Evolutionary conservation across 2,888 invertebrate species (phyloP), one percentile per base, ranked within the genome.

Genomic region (Cephus sareptanus): DNA sequence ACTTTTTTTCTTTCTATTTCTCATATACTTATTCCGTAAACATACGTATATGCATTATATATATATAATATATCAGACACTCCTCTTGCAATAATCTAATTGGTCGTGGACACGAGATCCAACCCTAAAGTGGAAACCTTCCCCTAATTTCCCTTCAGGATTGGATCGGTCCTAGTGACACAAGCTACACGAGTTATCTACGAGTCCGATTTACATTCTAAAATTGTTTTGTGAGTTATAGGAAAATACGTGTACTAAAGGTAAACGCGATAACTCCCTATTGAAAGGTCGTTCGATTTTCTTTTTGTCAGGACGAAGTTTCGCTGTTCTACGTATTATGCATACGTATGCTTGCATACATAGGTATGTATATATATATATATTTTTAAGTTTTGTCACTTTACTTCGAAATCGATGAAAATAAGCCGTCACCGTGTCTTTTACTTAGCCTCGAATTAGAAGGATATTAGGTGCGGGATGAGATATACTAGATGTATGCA

Each of bases 91-190:
- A 9, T 56, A 56, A 56, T 71, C 33, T 34, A 34, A 30, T 71
- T 71, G 31, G 31, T 31, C 71, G 31, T 69, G 77, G 34, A 37
- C 74, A 73, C 76, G 75, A 75, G 76, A 77, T 79, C 83, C 83
- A 85, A 87, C 83, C 83, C 83, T 84, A 80, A 87, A 89, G 87
- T 83, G 82, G 85, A 90, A 90, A 90, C 85, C 90, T 90, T 90
- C 90, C 90, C 90, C 90, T 83, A 90, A 90, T 90, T 90, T 89
- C 87, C 85, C 87, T 88, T 85, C 84, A 81, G 79, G 80, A 86
- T 87, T 81, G 84, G 86, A 85, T 82, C 84, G 80, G 79, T 71
- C 76, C 77, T n/a, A 3, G 31, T 34, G 71, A 56, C 56, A 23
- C 56, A 23, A 56, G 15, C 2, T 23, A 56, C 23, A 23, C 56